Evolutionary conservation across 1,140 invertebrate genomes (phyloP).

Genomic region (Scaptodrosophila lebanonensis): DNA sequence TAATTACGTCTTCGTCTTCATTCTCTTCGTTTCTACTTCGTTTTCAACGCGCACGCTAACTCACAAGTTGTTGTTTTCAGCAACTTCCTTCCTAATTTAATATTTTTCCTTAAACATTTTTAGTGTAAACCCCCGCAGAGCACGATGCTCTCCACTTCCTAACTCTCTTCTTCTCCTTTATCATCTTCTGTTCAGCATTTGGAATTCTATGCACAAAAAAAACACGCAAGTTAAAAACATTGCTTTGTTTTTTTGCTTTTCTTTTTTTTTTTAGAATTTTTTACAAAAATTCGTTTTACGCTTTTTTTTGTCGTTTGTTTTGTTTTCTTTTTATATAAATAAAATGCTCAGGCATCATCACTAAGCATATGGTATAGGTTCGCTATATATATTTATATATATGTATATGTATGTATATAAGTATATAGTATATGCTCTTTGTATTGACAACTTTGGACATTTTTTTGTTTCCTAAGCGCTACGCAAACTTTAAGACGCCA

Average conservation of each 20-base stretch:
- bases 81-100: conserved; percentile 8
- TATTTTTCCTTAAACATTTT: conserved; percentile 16
- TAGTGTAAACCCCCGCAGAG: conserved; percentile 20
- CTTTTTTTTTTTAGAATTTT: conserved; percentile 26
- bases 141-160: conserved; percentile 8
- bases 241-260: conserved; percentile 22
- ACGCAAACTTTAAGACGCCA: conserved; percentile 26
- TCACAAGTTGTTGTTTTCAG: conserved; percentile 36
- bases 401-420: conserved; percentile 6
- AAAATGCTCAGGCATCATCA: conserved; percentile 35
- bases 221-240: conserved; percentile 29
- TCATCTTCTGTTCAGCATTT: conserved; percentile 47
- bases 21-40: conserved; percentile 42
- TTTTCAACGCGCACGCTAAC: conserved; percentile 67
- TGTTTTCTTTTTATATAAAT: conserved; percentile 31
- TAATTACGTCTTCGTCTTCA: conserved; percentile 20
- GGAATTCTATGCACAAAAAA: conserved; percentile 43
- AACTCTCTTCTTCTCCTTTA: not conserved
- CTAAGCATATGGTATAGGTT: not conserved
- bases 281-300: too few species aligned
- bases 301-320: not conserved
- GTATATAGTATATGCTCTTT: conserved; percentile 31
- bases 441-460: conserved; percentile 67
- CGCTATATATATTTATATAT: conserved; percentile 1
- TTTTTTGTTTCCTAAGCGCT: conserved; percentile 40